A percentile compares a stretch with the other conserved stretches of the same genome.
Conservation (phyloP, 1,140 invertebrate genomes). For the Lordiphosa collinella region DNA sequence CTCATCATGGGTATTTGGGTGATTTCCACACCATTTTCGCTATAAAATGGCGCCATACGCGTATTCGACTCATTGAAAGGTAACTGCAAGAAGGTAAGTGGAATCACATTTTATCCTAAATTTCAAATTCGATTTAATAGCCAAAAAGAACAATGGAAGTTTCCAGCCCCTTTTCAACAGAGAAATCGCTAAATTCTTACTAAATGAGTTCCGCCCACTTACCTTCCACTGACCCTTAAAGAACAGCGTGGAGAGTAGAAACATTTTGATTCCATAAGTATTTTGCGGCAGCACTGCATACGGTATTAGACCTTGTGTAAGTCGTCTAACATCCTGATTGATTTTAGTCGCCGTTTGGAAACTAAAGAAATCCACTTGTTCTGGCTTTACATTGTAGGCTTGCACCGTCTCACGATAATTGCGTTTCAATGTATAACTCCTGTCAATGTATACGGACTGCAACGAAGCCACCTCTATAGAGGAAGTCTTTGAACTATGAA, state of each 20-base stretch:
- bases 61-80: constrained; percentile 85
- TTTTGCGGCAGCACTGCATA: constrained; percentile 82
- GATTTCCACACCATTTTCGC: constrained; percentile 80
- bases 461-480: constrained; percentile 64
- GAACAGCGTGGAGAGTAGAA: constrained; percentile 89
- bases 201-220: background rate
- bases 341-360: constrained; percentile 81
- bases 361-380: constrained; percentile 83
- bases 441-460: constrained; percentile 60
- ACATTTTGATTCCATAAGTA: constrained; percentile 81
- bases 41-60: constrained; percentile 80
- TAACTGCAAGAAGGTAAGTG: constrained; percentile 24
- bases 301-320: constrained; percentile 85
- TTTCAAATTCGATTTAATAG: no score
- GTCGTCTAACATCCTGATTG: constrained; percentile 84
- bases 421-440: constrained; percentile 25
- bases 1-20: constrained; percentile 85
- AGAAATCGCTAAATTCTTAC: no score
- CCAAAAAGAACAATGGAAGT: no score
- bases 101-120: no score
- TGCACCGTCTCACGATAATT: constrained; percentile 72
- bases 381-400: constrained; percentile 82
- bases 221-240: constrained; percentile 91
- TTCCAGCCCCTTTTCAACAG: no score
- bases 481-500: constrained; percentile 51